Evolutionary conservation across 2,888 invertebrate species (phyloP).

Genomic region (Drosophila buzzatii): DNA sequence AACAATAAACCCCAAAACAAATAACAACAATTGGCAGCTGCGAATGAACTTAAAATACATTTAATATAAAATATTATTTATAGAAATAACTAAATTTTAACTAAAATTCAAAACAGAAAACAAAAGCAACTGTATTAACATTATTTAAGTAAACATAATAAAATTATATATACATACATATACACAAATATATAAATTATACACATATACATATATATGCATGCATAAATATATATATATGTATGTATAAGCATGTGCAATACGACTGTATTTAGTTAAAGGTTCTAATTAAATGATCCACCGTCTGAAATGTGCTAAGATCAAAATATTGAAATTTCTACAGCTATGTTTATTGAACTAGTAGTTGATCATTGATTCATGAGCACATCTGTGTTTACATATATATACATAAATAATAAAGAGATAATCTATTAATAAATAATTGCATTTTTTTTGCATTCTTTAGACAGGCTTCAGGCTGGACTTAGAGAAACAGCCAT

Average conservation of each 20-base stretch:
- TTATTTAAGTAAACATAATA: constrained; percentile 6
- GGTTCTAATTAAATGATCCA: constrained; percentile 26
- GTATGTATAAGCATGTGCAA: background rate
- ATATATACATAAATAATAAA: background rate
- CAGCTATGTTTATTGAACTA: background rate
- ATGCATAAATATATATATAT: background rate
- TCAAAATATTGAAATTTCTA: background rate
- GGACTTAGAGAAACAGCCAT: too few species aligned
- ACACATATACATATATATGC: background rate
- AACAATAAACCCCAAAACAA: constrained; percentile 1
- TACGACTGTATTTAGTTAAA: constrained; percentile 20
- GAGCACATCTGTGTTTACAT: background rate
- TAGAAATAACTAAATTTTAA: background rate
- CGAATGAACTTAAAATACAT: background rate
- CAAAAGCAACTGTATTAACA: constrained; percentile 39
- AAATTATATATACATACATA: background rate
- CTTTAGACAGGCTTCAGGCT: too few species aligned
- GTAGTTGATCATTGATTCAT: background rate
- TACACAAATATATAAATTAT: background rate
- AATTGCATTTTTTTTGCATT: background rate
- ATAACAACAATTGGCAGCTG: constrained; percentile 33
- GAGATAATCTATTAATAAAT: background rate
- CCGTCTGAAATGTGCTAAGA: constrained; percentile 32
- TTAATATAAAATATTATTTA: background rate
- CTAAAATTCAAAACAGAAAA: background rate